A percentile compares a stretch with the other conserved stretches of the same genome.
phyloP scores from a whole-genome alignment of 2,113 vertebrate species.

The Crotalus helleri region DNA sequence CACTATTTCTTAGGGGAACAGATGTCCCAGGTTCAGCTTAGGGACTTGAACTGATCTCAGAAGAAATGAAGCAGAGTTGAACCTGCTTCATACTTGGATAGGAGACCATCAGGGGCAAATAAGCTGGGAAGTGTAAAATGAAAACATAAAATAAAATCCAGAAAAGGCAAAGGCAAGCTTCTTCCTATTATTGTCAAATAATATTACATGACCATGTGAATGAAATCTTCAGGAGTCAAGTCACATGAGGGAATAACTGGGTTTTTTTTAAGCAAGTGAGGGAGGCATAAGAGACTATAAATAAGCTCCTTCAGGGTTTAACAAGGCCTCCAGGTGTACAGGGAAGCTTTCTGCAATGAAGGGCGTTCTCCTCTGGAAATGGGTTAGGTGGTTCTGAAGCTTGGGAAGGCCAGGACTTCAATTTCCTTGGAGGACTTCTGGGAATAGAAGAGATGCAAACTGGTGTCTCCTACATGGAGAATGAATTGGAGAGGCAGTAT shows the following conservation, averaged over 20 bases:
- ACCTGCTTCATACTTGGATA: background rate
- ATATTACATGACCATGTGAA: background rate
- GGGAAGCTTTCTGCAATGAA: background rate
- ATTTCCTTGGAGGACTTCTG: background rate
- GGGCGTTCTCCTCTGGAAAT: background rate
- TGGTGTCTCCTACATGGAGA: background rate
- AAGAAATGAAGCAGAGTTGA: background rate
- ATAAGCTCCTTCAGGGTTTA: background rate
- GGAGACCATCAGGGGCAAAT: background rate
- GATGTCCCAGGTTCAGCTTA: background rate
- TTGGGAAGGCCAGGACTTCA: background rate
- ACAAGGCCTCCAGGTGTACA: background rate
- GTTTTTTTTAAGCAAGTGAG: background rate
- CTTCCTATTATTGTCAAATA: background rate
- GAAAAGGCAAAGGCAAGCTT: background rate
- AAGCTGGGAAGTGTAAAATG: background rate
- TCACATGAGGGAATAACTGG: background rate
- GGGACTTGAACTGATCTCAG: background rate
- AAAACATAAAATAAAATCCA: background rate
- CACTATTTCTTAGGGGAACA: background rate
- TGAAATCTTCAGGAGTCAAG: background rate
- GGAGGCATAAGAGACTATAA: background rate
- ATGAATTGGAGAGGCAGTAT: background rate
- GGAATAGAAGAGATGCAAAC: background rate
- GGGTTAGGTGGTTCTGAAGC: background rate